Evolutionary conservation across 2,888 invertebrate genomes (phyloP), one percentile per base, ranked within the genome.

Genomic region (Xylocampa areola): DNA sequence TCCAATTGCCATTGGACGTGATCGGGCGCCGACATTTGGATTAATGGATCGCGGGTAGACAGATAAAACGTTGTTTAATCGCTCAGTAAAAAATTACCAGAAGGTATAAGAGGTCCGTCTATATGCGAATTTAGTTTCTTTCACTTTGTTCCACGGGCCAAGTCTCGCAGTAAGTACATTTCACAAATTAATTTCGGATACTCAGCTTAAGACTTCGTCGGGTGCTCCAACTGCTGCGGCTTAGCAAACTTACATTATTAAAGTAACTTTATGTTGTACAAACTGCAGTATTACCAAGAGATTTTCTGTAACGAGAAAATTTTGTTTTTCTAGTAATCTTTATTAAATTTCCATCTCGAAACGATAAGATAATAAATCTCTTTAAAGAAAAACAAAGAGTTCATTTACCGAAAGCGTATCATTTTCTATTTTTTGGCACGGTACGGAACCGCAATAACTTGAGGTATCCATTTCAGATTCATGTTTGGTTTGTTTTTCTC

Each of bases 11-110:
- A 69, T 73, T 68, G 68, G 66, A 77, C 76, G 77, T 78, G 82
- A 81, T 80, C 76, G 73, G 69, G 65, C 66, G 45, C 64, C 52
- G 76, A 77, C 79, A 73, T 80, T 77, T 67, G 73, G 76, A 81
- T 82, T 84, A 84, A 83, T 84, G 80, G 81, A 70, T 76, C 68
- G 55, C 48, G 49, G 40, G 32, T 14, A 47, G 49, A 45, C 60
- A 69, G 79, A 80, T 75, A 79, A 76, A 80, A 75, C 59, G 64
- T 58, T 68, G 69, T 75, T 70, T 77, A 52, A 80, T 79, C 72
- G 75, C 45, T 73, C 68, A 36, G 45, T 52, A 35, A 45, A 50
- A 61, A 44, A 58, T 53, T 53, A 44, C 49, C 17, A 35, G 35
- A 23, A 50, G 44, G 29, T 30, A 13, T 8, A 17, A 30, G 17